Evolutionary conservation across 2,797 vertebrate genomes (phyloP), one percentile per base, ranked within the genome.

Genomic region (Anomalospiza imberbis): DNA sequence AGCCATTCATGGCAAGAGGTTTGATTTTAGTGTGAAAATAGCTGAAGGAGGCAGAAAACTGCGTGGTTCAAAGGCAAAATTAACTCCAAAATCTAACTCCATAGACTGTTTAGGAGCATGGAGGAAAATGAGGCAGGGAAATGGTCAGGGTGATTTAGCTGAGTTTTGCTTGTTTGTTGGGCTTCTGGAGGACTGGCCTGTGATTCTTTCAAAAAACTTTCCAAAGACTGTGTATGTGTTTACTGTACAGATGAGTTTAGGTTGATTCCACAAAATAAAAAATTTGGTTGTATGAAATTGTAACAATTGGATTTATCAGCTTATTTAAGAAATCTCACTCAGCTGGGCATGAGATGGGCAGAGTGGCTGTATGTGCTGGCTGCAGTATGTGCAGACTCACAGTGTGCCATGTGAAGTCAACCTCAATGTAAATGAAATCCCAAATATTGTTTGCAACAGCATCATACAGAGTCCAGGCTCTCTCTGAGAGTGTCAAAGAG

Each of bases 11-110:
- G 20, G 53, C 7, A 12, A 70, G 70, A 89, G 10, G 12, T 63
- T 72, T 76, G 18, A 14, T 60, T 88, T 77, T 42, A 45, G 9
- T 45, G 26, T 74, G 61, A 45, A 74, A 77, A 80, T 9, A 71
- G 22, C 57, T 62, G 72, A 66, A 32, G 13, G n/a, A 89, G 55
- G 31, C n/a, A 93, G 67, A 48, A 88, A 89, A 79, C n/a, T 62
- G 38, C 32, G 6, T 14, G 9, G 14, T 66, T 88, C 21, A 51
- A 78, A 66, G 38, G 51, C 21, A 21, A 74, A 68, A 76, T 11
- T 17, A 85, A n/a, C 26, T 61, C 32, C 4, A 3, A 20, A 72
- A 32, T 84, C 25, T 60, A 67, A 61, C 13, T 45, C 32, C 42
- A 38, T 12, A 57, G n/a, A 16, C 15, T 38, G 13, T 26, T 71